A percentile compares a stretch with the other conserved stretches of the same genome.
Conservation (phyloP, 2,113 vertebrate species). For the Forbesichthys papilliferus region DNA sequence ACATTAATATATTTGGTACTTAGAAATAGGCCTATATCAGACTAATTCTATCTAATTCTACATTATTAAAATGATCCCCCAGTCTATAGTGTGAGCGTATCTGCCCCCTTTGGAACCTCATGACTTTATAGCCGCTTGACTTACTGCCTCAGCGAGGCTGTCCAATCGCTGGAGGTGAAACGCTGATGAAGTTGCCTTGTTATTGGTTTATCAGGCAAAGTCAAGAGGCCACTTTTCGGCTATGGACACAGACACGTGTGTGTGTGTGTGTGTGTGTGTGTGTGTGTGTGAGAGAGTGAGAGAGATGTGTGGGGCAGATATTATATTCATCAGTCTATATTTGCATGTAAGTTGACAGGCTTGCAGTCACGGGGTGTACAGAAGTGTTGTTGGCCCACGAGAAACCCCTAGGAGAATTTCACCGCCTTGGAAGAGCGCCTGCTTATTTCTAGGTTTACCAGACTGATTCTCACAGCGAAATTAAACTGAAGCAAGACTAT, state of each 20-base stretch:
- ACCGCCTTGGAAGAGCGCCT: neutral
- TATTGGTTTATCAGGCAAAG: slow-evolving; percentile 64
- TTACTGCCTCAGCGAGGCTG: slow-evolving; percentile 58
- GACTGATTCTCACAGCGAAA: too few species aligned
- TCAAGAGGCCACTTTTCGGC: slow-evolving; percentile 55
- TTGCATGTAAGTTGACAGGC: neutral
- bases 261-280: neutral
- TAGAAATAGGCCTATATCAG: too few species aligned
- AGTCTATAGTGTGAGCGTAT: neutral
- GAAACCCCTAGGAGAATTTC: neutral
- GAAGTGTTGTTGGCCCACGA: neutral
- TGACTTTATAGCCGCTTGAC: slow-evolving; percentile 63
- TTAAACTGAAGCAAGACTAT: too few species aligned
- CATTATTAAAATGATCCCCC: too few species aligned
- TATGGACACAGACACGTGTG: neutral
- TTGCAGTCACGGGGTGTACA: neutral
- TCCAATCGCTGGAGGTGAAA: slow-evolving; percentile 57
- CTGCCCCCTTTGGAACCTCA: neutral
- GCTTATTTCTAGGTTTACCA: too few species aligned
- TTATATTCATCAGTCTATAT: neutral
- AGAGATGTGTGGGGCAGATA: neutral
- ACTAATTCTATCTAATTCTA: too few species aligned
- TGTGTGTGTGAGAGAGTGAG: neutral
- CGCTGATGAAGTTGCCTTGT: slow-evolving; percentile 65
- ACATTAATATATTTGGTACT: too few species aligned